phyloP scores from a whole-genome alignment of 2,888 invertebrate genomes.

The Ectropis crepuscularia region DNA sequence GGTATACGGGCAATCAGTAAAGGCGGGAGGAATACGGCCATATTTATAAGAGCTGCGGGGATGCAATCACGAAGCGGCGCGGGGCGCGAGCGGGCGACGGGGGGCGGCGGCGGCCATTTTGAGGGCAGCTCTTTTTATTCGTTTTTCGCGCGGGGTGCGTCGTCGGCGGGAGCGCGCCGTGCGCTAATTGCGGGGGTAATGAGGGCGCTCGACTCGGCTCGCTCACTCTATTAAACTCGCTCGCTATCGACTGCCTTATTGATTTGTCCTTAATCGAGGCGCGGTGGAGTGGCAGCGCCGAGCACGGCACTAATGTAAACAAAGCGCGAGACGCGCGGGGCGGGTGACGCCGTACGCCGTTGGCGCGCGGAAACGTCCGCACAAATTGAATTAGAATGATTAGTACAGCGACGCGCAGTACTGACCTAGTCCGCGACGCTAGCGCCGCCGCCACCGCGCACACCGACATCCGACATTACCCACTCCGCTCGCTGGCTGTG shows the following conservation, averaged over 20 bases:
- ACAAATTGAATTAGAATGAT: conserved; percentile 78
- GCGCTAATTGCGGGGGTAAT: conserved; percentile 85
- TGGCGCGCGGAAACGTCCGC: conserved; percentile 58
- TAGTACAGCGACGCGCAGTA: conserved; percentile 51
- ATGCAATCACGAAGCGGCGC: conserved; percentile 85
- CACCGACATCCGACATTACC: conserved; percentile 32
- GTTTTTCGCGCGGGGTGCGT: conserved; percentile 85
- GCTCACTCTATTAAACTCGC: conserved; percentile 83
- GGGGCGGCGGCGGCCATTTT: conserved; percentile 88
- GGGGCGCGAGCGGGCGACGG: conserved; percentile 77
- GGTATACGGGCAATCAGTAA: conserved; percentile 86
- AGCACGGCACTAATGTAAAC: conserved; percentile 68
- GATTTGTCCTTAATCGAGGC: conserved; percentile 81
- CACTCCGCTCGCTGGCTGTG: conserved; percentile 39
- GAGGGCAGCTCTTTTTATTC: conserved; percentile 89
- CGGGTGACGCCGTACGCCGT: conserved; percentile 47
- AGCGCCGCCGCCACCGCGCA: conserved; percentile 31
- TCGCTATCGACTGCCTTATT: conserved; percentile 83
- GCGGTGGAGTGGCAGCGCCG: conserved; percentile 63
- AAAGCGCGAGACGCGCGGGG: conserved; percentile 65
- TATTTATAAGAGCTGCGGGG: conserved; percentile 86
- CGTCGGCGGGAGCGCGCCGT: conserved; percentile 79
- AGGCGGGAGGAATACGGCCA: conserved; percentile 86
- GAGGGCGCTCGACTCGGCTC: conserved; percentile 82
- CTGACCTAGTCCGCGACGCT: conserved; percentile 31